Evolutionary conservation across 2,797 vertebrate genomes (phyloP), one percentile per base, ranked within the genome.

Genomic region (Acrossocheilus fasciatus): DNA sequence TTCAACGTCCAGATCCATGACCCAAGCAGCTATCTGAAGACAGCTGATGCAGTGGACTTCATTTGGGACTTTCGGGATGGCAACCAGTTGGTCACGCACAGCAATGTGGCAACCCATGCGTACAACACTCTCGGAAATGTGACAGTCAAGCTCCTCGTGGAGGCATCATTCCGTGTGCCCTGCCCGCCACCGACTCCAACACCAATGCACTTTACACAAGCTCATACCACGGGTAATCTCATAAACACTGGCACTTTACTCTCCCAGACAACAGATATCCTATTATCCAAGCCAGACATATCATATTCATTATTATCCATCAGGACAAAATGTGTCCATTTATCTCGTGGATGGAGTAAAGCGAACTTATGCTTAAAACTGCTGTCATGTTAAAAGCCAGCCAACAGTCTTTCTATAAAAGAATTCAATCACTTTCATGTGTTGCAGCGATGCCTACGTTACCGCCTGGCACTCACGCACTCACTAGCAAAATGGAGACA

Each of bases 1-100:
- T 98, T 98, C 84, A 91, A 93, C 4, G 96, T 97, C 79, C 92
- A 93, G 84, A 89, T 99, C 62, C 98, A 99, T 0, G 98, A 99
- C 89, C 98, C 98, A 88, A 98, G 97, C 62, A 85, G 95, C 83
- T 99, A 98, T 86, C 95, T 99, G 69, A 97, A 96, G 74, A 93
- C 93, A 1, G 97, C 98, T 0, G 90, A 93, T 50, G 88, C 94
- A 57, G 91, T 99, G 52, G 93, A 95, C 90, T 99, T 96, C 92
- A 96, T 96, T 82, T 99, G 98, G 98, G 95, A 96, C 89, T 99
- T 98, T 0, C 95, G 94, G 41, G 98, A 99, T 20, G 97, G 97
- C 59, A 94, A 95, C 92, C 94, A 96, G 85, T 92, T 95, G 88
- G 95, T 96, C 15, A 96, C 95, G 39, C 97, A 97, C 88, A 97